Evolutionary conservation across 2,888 invertebrate species (phyloP), one percentile per base, ranked within the genome.

Genomic region (Drosophila mulleri): DNA sequence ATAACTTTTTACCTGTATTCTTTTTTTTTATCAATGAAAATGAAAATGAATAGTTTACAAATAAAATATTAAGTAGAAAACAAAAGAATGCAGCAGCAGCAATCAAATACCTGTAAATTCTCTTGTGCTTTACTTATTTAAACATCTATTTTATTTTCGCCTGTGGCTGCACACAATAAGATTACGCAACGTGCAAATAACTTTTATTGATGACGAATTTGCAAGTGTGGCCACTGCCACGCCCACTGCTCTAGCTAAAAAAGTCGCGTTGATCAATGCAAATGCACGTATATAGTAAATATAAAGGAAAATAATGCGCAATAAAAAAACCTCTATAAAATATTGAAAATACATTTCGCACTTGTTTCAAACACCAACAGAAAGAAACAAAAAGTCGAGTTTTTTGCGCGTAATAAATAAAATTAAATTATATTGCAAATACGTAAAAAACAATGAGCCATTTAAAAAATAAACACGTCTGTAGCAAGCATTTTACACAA

Each of bases 401-500:
- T 68, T 71, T 52, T 39, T 48, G 50, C 60, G 48, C 61, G 69
- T 66, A 74, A 86, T 89, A 84, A 87, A 84, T 89, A 89, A 89
- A 84, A 86, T 84, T 88, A 87, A 89, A 89, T 88, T 84, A 83
- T 81, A 76, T 73, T 72, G 67, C 47, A 56, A 72, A 73, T 72
- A 67, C 56, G 68, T 72, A 80, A 88, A 79, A 82, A 85, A 73
- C 78, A 61, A 63, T 68, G 60, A 85, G 50, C 79, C 81, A 87
- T 84, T 87, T 74, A 89, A 84, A 84, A 84, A 84, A 84, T 83
- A 88, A 88, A 84, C 89, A 84, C 89, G 82, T 69, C 68, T 69
- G 73, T 32, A 37, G 47, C 67, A 71, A 72, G 79, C 70, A 75
- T 75, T 83, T 78, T 75, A 63, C 73, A 68, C 47, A 68, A 42